phyloP scores from a whole-genome alignment of 37 sponge, comb jelly and placozoan species.

The Haliclona indistincta region DNA sequence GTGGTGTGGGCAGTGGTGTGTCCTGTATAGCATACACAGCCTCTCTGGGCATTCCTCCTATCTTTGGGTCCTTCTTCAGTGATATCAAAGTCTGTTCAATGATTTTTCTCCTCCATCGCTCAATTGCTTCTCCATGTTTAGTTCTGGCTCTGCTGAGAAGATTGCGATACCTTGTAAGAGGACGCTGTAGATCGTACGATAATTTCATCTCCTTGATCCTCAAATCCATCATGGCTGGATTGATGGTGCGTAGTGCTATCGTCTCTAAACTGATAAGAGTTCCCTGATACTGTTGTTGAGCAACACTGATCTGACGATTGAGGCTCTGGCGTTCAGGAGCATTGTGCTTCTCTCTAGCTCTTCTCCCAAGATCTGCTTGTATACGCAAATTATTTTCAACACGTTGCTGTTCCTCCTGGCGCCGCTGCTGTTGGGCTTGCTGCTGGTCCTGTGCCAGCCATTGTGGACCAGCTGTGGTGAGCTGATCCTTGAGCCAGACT shows the following conservation, averaged over 20 bases:
- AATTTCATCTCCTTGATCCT: slow-evolving; percentile 57
- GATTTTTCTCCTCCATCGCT: not conserved
- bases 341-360: not conserved
- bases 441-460: slow-evolving; percentile 67
- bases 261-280: not conserved
- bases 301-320: not conserved
- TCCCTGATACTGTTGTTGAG: not conserved
- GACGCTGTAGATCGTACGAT: slow-evolving; percentile 25
- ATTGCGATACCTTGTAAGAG: not conserved
- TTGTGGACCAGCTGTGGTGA: slow-evolving; percentile 67
- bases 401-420: slow-evolving; percentile 8
- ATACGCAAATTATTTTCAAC: not conserved
- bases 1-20: not conserved
- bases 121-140: slow-evolving; percentile 4
- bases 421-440: slow-evolving; percentile 11
- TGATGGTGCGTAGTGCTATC: not conserved
- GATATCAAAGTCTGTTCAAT: too few relatives aligned
- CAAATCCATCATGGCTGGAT: slow-evolving; percentile 42
- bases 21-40: not conserved
- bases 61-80: not conserved
- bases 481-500: slow-evolving; percentile 94
- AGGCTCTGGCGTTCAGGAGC: not conserved
- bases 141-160: slow-evolving; percentile 27
- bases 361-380: slow-evolving; percentile 13
- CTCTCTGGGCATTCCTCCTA: not conserved